Evolutionary conservation across 2,888 invertebrate genomes (phyloP).

Genomic region (Pandemis cinnamomeana): DNA sequence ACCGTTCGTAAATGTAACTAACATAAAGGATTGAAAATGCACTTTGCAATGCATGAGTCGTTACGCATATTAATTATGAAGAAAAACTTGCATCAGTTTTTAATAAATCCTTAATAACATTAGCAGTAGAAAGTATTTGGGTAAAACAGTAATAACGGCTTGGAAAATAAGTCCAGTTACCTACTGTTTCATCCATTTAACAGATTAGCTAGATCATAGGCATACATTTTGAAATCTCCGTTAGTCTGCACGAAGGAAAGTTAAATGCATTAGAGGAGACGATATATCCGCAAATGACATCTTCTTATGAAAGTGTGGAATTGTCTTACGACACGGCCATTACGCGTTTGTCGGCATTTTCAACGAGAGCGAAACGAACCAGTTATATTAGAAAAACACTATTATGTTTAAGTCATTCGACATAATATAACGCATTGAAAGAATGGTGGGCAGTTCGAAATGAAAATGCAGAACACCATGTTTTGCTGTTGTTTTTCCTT

Average conservation of each 20-base stretch:
- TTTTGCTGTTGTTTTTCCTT: constrained; percentile 32
- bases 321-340: constrained; percentile 73
- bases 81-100: background rate
- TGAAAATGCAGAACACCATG: constrained; percentile 10
- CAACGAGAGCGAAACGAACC: constrained; percentile 71
- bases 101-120: too few relatives aligned
- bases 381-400: constrained; percentile 58
- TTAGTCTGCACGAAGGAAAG: constrained; percentile 42
- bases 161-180: background rate
- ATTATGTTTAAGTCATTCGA: constrained; percentile 15
- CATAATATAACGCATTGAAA: constrained; percentile 22
- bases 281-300: constrained; percentile 45
- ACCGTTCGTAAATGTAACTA: background rate
- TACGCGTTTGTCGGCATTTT: constrained; percentile 76
- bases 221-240: background rate
- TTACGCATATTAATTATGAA: background rate
- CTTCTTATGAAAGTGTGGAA: constrained; percentile 49
- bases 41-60: background rate
- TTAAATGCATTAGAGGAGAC: constrained; percentile 43
- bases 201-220: background rate
- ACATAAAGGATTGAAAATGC: constrained; percentile 9
- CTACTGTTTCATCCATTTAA: background rate
- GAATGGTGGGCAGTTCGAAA: background rate
- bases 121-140: background rate
- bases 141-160: background rate